Percentiles rank a stretch among this genome's conserved stretches.
Conservation (phyloP, 2,113 vertebrate genomes). For the Nicator chloris region DNA sequence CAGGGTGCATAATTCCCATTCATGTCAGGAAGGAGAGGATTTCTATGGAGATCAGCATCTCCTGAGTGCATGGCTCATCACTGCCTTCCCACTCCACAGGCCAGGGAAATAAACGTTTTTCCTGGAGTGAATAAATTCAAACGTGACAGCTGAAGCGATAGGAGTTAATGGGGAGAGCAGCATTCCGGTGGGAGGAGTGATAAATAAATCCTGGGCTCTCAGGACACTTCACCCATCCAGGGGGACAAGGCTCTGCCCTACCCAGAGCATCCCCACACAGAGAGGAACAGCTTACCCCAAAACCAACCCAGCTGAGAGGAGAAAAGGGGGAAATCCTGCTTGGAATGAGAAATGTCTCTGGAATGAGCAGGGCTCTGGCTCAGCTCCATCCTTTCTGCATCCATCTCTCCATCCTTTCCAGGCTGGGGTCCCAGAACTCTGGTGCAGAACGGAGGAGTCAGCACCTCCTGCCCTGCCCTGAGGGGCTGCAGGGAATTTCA, state of each 20-base stretch:
- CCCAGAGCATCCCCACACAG: background rate
- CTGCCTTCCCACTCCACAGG: background rate
- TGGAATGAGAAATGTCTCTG: background rate
- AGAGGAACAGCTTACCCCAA: background rate
- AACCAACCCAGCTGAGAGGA: background rate
- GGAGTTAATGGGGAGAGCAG: slow-evolving; percentile 26
- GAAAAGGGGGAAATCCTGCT: background rate
- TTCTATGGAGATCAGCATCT: slow-evolving; percentile 5
- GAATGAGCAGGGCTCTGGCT: background rate
- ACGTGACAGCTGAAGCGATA: slow-evolving; percentile 9
- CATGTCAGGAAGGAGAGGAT: background rate
- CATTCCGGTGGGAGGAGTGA: background rate
- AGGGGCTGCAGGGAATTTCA: background rate
- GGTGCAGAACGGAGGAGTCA: background rate
- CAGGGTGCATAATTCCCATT: background rate
- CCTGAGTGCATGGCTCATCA: background rate
- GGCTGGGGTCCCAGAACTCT: background rate
- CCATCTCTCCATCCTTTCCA: no score
- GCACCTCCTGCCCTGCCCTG: background rate
- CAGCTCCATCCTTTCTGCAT: background rate
- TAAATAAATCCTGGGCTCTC: background rate
- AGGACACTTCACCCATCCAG: background rate
- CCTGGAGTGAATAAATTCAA: background rate
- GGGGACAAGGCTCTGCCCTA: no score
- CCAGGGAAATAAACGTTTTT: background rate